Percentiles rank a stretch among this genome's conserved stretches.
Conservation (phyloP, 2,113 vertebrate genomes). For the Cisticola juncidis region DNA sequence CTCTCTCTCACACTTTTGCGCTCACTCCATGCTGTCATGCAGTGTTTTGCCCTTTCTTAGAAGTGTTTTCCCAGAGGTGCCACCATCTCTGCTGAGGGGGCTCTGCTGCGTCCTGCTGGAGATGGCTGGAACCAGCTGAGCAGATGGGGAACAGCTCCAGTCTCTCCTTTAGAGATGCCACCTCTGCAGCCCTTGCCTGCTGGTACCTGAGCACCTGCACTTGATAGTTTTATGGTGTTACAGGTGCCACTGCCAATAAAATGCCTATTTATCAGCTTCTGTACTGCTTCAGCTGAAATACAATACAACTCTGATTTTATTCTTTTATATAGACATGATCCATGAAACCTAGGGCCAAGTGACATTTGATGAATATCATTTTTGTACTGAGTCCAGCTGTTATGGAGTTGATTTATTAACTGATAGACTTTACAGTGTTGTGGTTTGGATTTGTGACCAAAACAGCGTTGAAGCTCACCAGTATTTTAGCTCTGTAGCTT, state of each 20-base stretch:
- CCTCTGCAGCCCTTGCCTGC: background rate
- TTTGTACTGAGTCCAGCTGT: background rate
- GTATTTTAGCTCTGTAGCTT: background rate
- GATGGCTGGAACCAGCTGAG: background rate
- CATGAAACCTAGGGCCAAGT: background rate
- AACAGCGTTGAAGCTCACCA: background rate
- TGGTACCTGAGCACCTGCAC: background rate
- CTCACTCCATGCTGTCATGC: background rate
- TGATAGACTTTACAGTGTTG: background rate
- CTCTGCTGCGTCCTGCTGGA: background rate
- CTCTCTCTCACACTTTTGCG: background rate
- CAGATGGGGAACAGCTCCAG: fast-evolving
- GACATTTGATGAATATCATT: background rate
- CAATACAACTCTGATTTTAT: background rate
- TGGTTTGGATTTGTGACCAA: background rate
- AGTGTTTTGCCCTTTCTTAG: background rate
- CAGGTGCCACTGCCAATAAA: background rate
- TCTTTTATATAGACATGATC: background rate
- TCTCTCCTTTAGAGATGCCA: background rate
- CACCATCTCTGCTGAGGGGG: background rate
- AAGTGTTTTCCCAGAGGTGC: background rate
- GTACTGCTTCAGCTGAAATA: background rate
- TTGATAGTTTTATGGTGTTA: background rate
- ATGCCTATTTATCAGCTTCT: background rate
- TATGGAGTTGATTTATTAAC: background rate